Conservation (phyloP, 2,888 invertebrate genomes). For the Cloeon dipterum region DNA sequence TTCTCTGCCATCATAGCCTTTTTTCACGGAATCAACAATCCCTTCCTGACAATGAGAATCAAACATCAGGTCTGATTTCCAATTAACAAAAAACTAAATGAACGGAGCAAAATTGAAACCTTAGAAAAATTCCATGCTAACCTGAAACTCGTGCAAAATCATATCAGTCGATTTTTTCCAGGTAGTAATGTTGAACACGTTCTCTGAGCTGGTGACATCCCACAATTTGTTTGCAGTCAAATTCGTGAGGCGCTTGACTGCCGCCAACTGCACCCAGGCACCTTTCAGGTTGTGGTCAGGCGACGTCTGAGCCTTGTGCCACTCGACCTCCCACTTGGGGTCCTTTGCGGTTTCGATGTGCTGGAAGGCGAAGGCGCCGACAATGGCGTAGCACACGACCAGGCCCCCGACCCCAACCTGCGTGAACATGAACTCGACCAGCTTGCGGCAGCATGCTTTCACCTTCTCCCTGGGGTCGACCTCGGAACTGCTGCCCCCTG, state of each 20-base stretch:
- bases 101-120: not conserved
- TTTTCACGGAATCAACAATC: constrained; percentile 37
- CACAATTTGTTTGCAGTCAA: constrained; percentile 31
- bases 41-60: constrained; percentile 21
- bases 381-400: constrained; percentile 65
- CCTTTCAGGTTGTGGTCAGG: constrained; percentile 8
- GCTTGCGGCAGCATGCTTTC: constrained; percentile 64
- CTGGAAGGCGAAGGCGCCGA: constrained; percentile 63
- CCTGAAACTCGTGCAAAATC: constrained; percentile 39
- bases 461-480: constrained; percentile 48
- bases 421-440: constrained; percentile 79
- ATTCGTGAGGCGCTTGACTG: constrained; percentile 7
- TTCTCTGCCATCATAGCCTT: constrained; percentile 47
- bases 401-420: constrained; percentile 76
- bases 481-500: constrained; percentile 13
- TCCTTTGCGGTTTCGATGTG: constrained; percentile 36
- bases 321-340: constrained; percentile 19
- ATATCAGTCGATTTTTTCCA: constrained; percentile 36
- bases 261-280: not conserved
- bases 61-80: constrained; percentile 1
- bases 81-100: not conserved
- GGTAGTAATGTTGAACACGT: constrained; percentile 39
- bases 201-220: constrained; percentile 35
- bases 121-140: not conserved
- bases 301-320: constrained; percentile 18